Conservation (phyloP, 1,140 invertebrate genomes). For the Choristoneura fumiferana region DNA sequence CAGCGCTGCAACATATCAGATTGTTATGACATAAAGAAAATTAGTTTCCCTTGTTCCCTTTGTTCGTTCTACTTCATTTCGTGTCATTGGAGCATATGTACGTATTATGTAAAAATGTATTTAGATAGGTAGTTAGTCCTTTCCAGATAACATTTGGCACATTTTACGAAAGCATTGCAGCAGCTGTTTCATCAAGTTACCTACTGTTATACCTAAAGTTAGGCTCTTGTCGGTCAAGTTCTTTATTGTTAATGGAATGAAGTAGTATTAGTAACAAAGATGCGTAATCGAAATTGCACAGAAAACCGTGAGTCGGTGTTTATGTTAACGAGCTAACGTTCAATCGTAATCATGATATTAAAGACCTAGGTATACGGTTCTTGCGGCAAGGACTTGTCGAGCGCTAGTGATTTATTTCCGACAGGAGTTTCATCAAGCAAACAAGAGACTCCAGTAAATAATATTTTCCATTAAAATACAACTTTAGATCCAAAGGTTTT, state of each 20-base stretch:
- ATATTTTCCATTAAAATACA: too few species aligned
- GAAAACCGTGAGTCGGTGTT: constrained; percentile 32
- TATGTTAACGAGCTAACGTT: constrained; percentile 35
- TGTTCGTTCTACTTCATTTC: constrained; percentile 20
- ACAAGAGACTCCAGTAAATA: too few species aligned
- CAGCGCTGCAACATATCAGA: constrained; percentile 21
- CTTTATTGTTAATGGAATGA: too few species aligned
- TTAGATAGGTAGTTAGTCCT: too few species aligned
- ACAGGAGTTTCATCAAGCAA: neutral
- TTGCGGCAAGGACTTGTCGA: constrained; percentile 21
- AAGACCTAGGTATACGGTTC: constrained; percentile 28
- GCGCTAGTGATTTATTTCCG: constrained; percentile 26
- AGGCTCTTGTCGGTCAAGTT: too few species aligned
- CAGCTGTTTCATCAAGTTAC: too few species aligned
- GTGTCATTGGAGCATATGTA: neutral
- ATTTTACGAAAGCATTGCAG: too few species aligned
- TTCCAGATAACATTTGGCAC: too few species aligned
- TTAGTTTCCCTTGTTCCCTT: constrained; percentile 21
- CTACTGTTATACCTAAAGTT: too few species aligned
- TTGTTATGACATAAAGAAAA: constrained; percentile 28
- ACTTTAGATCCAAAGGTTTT: too few species aligned
- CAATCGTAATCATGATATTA: constrained; percentile 33
- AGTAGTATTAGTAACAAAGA: neutral
- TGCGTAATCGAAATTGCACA: constrained; percentile 22
- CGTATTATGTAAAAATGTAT: too few species aligned